A percentile compares a stretch with the other conserved stretches of the same genome.
Evolutionary conservation across 2,797 vertebrate species (phyloP).

Genomic region (Anableps anableps): DNA sequence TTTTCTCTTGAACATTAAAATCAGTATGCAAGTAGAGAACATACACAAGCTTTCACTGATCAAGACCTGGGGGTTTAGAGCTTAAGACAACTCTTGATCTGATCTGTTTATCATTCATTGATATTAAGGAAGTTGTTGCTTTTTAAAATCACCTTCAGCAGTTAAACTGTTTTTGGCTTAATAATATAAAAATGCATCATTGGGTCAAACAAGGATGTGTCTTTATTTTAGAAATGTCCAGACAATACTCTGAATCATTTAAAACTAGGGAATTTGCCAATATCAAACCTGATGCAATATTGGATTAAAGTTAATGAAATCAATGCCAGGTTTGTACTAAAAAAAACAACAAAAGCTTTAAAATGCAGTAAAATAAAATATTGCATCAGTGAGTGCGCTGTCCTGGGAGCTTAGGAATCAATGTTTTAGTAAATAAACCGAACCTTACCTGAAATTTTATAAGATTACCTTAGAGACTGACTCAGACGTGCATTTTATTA

Average conservation of each 20-base stretch:
- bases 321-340: not conserved
- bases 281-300: not conserved
- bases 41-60: not conserved
- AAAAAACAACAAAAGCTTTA: not conserved
- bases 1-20: slow-evolving; percentile 35
- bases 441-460: not conserved
- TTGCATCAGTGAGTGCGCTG: not conserved
- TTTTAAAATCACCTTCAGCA: not conserved
- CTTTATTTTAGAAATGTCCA: not conserved
- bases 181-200: not conserved
- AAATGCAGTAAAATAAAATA: not conserved
- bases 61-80: not conserved
- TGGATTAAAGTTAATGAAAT: not conserved
- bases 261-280: not conserved
- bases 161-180: not conserved
- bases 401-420: not conserved
- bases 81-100: not conserved
- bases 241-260: not conserved
- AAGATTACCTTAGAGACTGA: not conserved
- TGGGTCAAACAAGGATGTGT: not conserved
- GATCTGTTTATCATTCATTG: not conserved
- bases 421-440: not conserved
- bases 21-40: slow-evolving; percentile 27
- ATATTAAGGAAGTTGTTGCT: not conserved
- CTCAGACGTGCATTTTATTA: not conserved